A percentile compares a stretch with the other conserved stretches of the same genome.
These are phyloP conservation scores for Mamestra brassicae DNA, from an alignment of 2,888 invertebrate species.

Conservation along the genomic window DNA sequence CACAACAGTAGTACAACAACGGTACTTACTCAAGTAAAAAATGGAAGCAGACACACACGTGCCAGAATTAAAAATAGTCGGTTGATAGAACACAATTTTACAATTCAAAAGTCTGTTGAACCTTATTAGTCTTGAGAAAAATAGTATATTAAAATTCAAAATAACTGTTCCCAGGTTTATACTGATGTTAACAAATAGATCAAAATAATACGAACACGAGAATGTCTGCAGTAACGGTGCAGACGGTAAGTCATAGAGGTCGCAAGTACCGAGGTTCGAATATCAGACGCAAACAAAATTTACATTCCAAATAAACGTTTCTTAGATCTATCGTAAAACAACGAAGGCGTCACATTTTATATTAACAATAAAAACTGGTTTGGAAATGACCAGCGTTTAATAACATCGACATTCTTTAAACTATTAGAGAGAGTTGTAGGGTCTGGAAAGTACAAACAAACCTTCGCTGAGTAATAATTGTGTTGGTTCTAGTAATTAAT, in stretches of 20 bases:
- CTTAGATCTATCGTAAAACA: conserved; percentile 56
- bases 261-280: conserved; percentile 67
- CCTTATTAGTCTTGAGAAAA: conserved; percentile 47
- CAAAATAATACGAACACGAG: conserved; percentile 67
- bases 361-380: conserved; percentile 67
- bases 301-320: conserved; percentile 59
- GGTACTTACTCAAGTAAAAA: conserved; percentile 45
- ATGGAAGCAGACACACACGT: conserved; percentile 38
- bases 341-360: conserved; percentile 62
- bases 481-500: conserved; percentile 73
- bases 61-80: conserved; percentile 36
- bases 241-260: conserved; percentile 68
- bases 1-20: conserved; percentile 36
- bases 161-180: conserved; percentile 55
- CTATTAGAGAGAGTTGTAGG: conserved; percentile 72
- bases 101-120: conserved; percentile 51
- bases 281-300: conserved; percentile 58
- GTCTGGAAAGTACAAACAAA: conserved; percentile 66
- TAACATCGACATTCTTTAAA: conserved; percentile 78
- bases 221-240: conserved; percentile 70
- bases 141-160: conserved; percentile 35
- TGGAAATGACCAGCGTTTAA: conserved; percentile 74
- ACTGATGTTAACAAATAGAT: conserved; percentile 66
- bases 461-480: conserved; percentile 71
- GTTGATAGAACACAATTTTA: conserved; percentile 26